Percentiles rank a stretch among this genome's conserved stretches.
These are phyloP conservation scores for Diadumene lineata DNA, from an alignment of 92 coral and sea anemone genomes.

Conservation along the genomic window DNA sequence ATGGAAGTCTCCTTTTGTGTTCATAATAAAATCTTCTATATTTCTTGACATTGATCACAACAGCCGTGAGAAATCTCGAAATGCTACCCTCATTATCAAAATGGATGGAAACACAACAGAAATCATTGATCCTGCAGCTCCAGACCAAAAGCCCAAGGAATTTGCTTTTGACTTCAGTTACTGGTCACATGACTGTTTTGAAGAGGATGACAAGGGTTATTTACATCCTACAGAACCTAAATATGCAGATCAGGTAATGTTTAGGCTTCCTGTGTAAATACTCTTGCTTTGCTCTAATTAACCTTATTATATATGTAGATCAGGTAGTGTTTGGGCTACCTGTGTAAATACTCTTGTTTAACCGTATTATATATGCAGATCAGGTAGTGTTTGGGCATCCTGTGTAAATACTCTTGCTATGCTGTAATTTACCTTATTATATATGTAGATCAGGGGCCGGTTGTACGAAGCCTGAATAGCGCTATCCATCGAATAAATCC, in stretches of 20 bases:
- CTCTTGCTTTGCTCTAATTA: neutral
- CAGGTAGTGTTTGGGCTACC: neutral
- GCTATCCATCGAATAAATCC: too few relatives aligned
- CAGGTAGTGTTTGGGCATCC: too few relatives aligned
- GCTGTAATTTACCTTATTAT: too few relatives aligned
- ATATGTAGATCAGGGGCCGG: too few relatives aligned
- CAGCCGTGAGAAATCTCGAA: constrained; percentile 89
- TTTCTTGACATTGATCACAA: constrained; percentile 69
- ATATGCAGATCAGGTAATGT: constrained; percentile 91
- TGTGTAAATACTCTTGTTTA: too few relatives aligned
- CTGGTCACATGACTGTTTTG: constrained; percentile 95
- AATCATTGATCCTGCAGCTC: constrained; percentile 72
- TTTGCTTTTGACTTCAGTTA: constrained; percentile 92
- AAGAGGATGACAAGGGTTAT: constrained; percentile 76
- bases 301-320: neutral
- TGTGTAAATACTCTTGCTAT: too few relatives aligned
- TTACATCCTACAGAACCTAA: constrained; percentile 58
- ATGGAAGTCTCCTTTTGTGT: too few relatives aligned
- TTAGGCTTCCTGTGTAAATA: neutral
- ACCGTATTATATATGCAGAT: too few relatives aligned
- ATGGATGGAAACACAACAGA: constrained; percentile 81
- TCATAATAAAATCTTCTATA: neutral
- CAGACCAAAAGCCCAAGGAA: constrained; percentile 73
- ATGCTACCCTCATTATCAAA: constrained; percentile 74
- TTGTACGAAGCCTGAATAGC: too few relatives aligned